Evolutionary conservation across 1,140 invertebrate species (phyloP).

Genomic region (Drosophila setifemur): DNA sequence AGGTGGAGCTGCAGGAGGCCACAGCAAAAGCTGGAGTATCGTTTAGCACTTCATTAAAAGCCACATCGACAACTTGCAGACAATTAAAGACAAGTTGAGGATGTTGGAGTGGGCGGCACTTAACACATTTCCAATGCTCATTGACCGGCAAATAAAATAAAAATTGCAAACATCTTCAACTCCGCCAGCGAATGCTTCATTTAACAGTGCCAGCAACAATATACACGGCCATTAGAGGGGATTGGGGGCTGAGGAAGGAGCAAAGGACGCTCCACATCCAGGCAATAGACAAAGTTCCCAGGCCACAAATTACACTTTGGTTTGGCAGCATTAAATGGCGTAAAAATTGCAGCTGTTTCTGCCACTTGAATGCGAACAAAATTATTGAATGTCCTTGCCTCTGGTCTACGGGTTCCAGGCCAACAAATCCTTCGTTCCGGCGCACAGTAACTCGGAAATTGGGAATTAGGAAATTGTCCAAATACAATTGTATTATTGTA

Average conservation of each 20-base stretch:
- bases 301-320: constrained; percentile 76
- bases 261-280: constrained; percentile 26
- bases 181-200: constrained; percentile 69
- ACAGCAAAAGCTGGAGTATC: constrained; percentile 11
- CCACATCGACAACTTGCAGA: constrained; percentile 70
- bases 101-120: constrained; percentile 30
- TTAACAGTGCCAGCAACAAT: constrained; percentile 56
- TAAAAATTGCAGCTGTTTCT: constrained; percentile 76
- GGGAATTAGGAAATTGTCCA: background rate
- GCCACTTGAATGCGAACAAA: constrained; percentile 56
- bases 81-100: constrained; percentile 63
- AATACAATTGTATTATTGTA: background rate
- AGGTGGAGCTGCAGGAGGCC: background rate
- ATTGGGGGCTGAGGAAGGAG: background rate
- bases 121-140: constrained; percentile 78
- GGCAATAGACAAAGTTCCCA: constrained; percentile 75
- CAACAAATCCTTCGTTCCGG: background rate
- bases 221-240: background rate
- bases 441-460: too few species aligned
- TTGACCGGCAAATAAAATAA: constrained; percentile 78
- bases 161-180: constrained; percentile 77
- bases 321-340: constrained; percentile 73
- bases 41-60: constrained; percentile 77
- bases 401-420: constrained; percentile 1
- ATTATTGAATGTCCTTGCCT: constrained; percentile 65